A percentile compares a stretch with the other conserved stretches of the same genome.
These are phyloP conservation scores for Anguilla japonica DNA, from an alignment of 2,113 vertebrate species.

Conservation along the genomic window DNA sequence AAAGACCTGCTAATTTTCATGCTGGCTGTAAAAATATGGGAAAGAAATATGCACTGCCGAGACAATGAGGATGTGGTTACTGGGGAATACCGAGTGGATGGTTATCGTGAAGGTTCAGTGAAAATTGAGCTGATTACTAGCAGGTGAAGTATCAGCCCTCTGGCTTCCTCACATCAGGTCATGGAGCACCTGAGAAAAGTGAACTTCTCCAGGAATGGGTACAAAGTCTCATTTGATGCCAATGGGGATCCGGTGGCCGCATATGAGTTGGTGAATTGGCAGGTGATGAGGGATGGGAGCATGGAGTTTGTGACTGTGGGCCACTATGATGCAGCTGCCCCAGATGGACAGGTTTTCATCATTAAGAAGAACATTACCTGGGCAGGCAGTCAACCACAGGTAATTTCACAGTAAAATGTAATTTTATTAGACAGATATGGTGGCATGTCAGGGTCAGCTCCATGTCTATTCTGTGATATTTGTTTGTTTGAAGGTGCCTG, in stretches of 20 bases:
- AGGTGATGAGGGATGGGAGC: slow-evolving; percentile 40
- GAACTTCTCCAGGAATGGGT: slow-evolving; percentile 55
- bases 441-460: no score
- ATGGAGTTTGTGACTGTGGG: slow-evolving; percentile 57
- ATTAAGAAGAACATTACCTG: slow-evolving; percentile 58
- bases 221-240: slow-evolving; percentile 59
- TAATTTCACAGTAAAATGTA: slow-evolving; percentile 35
- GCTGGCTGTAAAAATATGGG: not conserved
- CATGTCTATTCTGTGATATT: not conserved
- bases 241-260: slow-evolving; percentile 63
- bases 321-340: slow-evolving; percentile 55
- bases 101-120: no score
- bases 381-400: slow-evolving; percentile 45
- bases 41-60: no score
- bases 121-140: not conserved
- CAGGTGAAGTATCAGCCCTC: not conserved
- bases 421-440: not conserved
- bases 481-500: slow-evolving; percentile 47
- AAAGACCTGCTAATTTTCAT: no score
- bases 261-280: slow-evolving; percentile 69
- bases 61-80: no score
- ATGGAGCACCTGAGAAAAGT: slow-evolving; percentile 53
- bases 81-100: no score
- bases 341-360: slow-evolving; percentile 47
- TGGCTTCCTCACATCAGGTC: slow-evolving; percentile 39